Base-by-base conservation (phyloP, 2,888 invertebrate genomes). In the Sesia bembeciformis region DNA sequence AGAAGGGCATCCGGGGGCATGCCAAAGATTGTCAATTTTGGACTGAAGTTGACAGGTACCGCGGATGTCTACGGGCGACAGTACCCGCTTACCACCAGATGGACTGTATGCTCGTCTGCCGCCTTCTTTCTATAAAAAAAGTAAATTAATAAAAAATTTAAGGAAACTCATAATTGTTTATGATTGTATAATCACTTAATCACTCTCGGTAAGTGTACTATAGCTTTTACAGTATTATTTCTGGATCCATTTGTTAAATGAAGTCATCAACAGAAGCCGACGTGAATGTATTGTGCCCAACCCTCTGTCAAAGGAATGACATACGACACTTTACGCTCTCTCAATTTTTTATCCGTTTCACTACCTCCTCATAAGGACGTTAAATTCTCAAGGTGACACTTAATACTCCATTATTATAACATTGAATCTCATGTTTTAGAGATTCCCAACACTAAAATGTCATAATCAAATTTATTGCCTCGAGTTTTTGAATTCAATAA, bases 341-440 rank as follows among this genome's bases (percentile, higher is more conserved):
- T 66, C 58, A 5, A 54, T 60, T 72, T 77, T 74, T 73, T 72
- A 67, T 69, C 66, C 60, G 57, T 57, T 62, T 61, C 58, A 57
- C 61, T 65, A 60, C 61, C 63, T 66, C 62, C 64, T 67, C 64
- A 72, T 70, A 73, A 73, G 74, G 70, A 74, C 68, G 60, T 71
- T 74, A 70, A 76, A 73, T 62, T 69, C 70, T 73, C 70, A 73
- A 74, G 57, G 65, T 60, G 76, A 74, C 71, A 78, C 73, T 72
- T 73, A 74, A 78, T 79, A 76, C 76, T 68, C 67, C 61, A 68
- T 73, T 74, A 69, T 71, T 67, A 63, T 66, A 63, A 60, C 58
- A 58, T 60, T 59, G 60, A 61, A 63, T 53, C 64, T 64, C 63
- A 59, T 64, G 58, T 66, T 64, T 71, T 62, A 67, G 63, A 62